phyloP scores from a whole-genome alignment of 2,888 invertebrate species.

The Congeria kusceri region DNA sequence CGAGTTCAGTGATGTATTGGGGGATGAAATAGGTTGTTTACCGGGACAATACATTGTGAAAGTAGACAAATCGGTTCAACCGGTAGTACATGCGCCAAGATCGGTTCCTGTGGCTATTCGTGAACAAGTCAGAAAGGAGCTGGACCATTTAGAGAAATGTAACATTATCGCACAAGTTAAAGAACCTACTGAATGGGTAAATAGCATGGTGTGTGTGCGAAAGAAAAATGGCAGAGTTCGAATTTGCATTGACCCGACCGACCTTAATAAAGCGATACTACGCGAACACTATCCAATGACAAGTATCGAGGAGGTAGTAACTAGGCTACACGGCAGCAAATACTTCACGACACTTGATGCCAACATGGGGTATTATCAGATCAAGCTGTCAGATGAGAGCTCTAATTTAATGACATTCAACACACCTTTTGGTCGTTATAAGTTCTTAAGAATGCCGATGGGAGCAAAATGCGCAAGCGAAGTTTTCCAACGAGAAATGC shows the following conservation, averaged over 20 bases:
- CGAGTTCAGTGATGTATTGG: no score
- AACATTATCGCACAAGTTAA: constrained; percentile 49
- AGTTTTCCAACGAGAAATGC: no score
- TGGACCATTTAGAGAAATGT: constrained; percentile 47
- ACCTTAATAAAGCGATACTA: constrained; percentile 59
- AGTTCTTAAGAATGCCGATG: no score
- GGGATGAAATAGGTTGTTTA: constrained; percentile 46
- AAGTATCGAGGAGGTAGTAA: constrained; percentile 61
- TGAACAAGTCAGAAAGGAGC: constrained; percentile 49
- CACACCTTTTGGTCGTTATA: no score
- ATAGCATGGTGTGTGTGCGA: constrained; percentile 54
- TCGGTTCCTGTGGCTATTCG: constrained; percentile 54
- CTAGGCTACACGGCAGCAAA: no score
- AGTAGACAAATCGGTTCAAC: constrained; percentile 37
- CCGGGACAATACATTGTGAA: constrained; percentile 36
- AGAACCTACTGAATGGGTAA: constrained; percentile 65
- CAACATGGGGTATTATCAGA: no score
- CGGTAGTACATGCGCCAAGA: constrained; percentile 54
- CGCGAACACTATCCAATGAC: constrained; percentile 57
- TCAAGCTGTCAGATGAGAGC: no score
- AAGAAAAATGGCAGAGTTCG: constrained; percentile 41
- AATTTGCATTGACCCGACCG: constrained; percentile 64
- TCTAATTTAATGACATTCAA: no score
- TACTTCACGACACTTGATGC: no score
- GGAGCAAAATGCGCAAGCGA: no score